Evolutionary conservation across 2,888 invertebrate genomes (phyloP).

Genomic region (Asteroscopus sphinx): DNA sequence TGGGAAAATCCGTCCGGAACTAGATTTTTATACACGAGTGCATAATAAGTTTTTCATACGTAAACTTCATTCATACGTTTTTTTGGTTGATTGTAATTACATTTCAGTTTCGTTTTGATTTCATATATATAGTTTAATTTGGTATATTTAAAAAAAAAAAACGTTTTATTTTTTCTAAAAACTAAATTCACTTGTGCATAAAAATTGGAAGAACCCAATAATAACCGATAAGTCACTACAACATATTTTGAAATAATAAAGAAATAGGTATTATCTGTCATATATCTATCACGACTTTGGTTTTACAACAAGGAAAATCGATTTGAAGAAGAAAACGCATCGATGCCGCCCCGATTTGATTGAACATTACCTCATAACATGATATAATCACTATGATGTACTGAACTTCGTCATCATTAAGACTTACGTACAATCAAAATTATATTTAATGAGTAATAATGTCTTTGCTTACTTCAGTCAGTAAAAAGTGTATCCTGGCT

Average conservation of each 20-base stretch:
- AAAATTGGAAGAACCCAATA: too few relatives aligned
- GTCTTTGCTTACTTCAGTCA: slow-evolving; percentile 14
- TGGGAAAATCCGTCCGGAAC: slow-evolving; percentile 60
- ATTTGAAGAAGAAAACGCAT: slow-evolving; percentile 29
- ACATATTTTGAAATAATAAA: too few relatives aligned
- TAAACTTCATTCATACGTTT: slow-evolving; percentile 7
- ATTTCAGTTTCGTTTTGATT: too few relatives aligned
- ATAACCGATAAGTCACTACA: too few relatives aligned
- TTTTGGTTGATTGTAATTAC: background rate
- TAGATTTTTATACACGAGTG: slow-evolving; percentile 42
- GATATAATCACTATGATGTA: slow-evolving; percentile 42
- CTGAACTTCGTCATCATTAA: slow-evolving; percentile 35
- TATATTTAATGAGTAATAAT: slow-evolving; percentile 37
- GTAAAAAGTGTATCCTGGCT: slow-evolving; percentile 49
- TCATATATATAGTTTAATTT: too few relatives aligned
- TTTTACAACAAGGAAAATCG: slow-evolving; percentile 24
- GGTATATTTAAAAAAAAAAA: too few relatives aligned
- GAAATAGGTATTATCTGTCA: background rate
- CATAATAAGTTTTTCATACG: slow-evolving; percentile 28
- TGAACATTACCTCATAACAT: slow-evolving; percentile 30
- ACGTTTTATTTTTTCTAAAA: too few relatives aligned
- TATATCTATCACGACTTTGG: slow-evolving; percentile 6
- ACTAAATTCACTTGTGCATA: too few relatives aligned
- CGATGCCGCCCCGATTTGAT: slow-evolving; percentile 8
- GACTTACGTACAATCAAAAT: slow-evolving; percentile 31